Evolutionary conservation across 2,888 invertebrate genomes (phyloP), one percentile per base, ranked within the genome.

Genomic region (Plutella xylostella): DNA sequence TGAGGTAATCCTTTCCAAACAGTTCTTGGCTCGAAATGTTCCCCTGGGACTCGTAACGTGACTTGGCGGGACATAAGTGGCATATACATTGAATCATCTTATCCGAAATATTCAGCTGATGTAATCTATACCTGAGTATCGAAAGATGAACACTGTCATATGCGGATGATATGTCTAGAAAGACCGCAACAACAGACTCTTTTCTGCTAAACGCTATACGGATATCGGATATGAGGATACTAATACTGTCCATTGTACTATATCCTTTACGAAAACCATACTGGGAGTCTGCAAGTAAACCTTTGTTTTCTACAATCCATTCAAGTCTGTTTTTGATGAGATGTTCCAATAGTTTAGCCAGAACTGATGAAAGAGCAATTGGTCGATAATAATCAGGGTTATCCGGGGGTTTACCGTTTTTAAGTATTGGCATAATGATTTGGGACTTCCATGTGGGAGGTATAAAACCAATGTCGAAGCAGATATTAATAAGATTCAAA

Each of bases 241-340:
- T 41, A 5, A 62, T 31, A 6, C 57, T 61, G 34, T 58, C 58
- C 9, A 57, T 37, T 0, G 62, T 58, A 6, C 55, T 47, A 42
- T 45, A 50, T 0, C 58, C 56, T 25, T 51, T 53, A 3, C 61
- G 43, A 42, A 63, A 59, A 1, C 60, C 55, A 43, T 45, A 57
- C 28, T 58, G 55, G 2, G 38, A 38, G 2, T 47, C 48, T 9
- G 51, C 30, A 3, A 56, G 28, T 0, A 55, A 2, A 0, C 30
- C 30, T 6, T 41, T 31, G 35, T 34, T 51, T 48, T 58, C 58
- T 0, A 54, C 4, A 6, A 48, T 48, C 57, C 56, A 57, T 42
- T 60, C 53, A 0, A 57, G 37, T 6, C 55, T 31, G 15, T 50
- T 50, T 46, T 57, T 56, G 0, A 57, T 46, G 0, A 58, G 14